These are phyloP conservation scores for Arctopsyche grandis DNA, from an alignment of 1,140 invertebrate genomes.

Conservation along the genomic window DNA sequence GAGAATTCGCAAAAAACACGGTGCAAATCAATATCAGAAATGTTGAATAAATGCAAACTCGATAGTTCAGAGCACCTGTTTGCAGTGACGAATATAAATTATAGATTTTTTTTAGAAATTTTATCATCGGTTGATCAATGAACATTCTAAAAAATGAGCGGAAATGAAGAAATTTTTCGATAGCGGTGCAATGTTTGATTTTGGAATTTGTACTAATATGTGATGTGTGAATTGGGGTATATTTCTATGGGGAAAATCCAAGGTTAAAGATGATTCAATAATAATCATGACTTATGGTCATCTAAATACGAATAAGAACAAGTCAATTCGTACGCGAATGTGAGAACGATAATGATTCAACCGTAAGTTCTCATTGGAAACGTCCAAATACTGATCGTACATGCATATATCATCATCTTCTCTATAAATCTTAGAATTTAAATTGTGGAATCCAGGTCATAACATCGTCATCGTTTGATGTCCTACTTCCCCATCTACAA, in stretches of 20 bases:
- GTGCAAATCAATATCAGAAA: neutral
- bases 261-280: neutral
- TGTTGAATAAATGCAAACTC: conserved; percentile 8
- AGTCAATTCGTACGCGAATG: too few species aligned
- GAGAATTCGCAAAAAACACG: conserved; percentile 5
- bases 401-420: too few species aligned
- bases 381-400: too few species aligned
- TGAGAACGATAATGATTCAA: too few species aligned
- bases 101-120: too few species aligned
- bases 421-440: too few species aligned
- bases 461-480: too few species aligned
- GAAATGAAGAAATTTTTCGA: neutral
- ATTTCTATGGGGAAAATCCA: conserved; percentile 2
- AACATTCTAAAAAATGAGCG: neutral
- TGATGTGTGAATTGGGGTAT: neutral
- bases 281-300: neutral
- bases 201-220: neutral
- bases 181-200: neutral
- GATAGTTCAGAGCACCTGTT: neutral
- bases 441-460: too few species aligned
- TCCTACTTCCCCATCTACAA: too few species aligned
- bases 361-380: too few species aligned
- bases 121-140: neutral
- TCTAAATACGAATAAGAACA: too few species aligned
- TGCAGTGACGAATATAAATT: neutral